Evolutionary conservation across 2,888 invertebrate species (phyloP).

Genomic region (Plemyria rubiginata): DNA sequence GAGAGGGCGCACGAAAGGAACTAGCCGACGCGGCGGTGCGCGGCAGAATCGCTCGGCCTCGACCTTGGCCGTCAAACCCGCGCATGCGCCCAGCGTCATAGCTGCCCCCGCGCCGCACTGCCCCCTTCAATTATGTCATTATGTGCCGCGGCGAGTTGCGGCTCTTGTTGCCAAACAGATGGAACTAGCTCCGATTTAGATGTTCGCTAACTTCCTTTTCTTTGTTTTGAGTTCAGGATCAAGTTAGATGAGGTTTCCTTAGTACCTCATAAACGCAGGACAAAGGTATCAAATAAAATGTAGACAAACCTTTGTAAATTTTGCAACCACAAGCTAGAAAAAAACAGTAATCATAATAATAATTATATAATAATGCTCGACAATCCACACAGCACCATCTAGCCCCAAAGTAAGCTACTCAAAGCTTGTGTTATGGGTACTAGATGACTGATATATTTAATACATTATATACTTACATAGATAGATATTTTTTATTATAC

Average conservation of each 20-base stretch:
- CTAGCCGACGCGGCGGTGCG: conserved; percentile 80
- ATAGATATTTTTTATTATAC: no score
- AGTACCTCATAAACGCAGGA: background rate
- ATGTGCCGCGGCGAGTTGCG: conserved; percentile 66
- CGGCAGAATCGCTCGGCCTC: conserved; percentile 82
- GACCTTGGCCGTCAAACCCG: conserved; percentile 85
- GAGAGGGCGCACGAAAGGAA: conserved; percentile 69
- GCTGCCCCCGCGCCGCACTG: conserved; percentile 50
- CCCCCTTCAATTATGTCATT: conserved; percentile 82
- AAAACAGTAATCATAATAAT: no score
- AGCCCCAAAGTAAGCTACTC: no score
- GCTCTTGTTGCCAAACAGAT: conserved; percentile 76
- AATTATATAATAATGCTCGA: no score
- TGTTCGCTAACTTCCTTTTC: conserved; percentile 1
- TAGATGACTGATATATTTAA: no score
- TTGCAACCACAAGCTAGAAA: no score
- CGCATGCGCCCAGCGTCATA: conserved; percentile 79
- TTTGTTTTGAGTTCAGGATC: background rate
- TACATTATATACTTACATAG: no score
- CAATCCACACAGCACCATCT: no score
- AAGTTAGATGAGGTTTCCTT: background rate
- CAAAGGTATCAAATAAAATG: no score
- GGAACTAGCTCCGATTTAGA: conserved; percentile 57
- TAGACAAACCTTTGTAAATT: no score
- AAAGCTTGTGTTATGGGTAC: no score